Evolutionary conservation across 2,797 vertebrate genomes (phyloP).

Genomic region (Eulemur albifrons): DNA sequence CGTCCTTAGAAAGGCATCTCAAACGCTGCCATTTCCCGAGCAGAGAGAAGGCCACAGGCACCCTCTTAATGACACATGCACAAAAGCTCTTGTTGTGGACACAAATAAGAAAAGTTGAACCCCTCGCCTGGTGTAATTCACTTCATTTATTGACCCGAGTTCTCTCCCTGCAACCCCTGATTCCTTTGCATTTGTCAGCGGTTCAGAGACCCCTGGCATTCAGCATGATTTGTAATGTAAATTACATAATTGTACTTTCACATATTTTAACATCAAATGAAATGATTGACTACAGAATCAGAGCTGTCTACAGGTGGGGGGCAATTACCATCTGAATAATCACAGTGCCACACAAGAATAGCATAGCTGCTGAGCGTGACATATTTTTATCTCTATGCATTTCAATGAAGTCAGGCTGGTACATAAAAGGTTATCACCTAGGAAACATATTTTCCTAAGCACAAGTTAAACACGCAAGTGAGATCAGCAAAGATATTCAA

Average conservation of each 20-base stretch:
- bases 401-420: constrained; percentile 99
- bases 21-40: constrained; percentile 71
- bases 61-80: constrained; percentile 64
- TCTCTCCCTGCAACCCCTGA: constrained; percentile 72
- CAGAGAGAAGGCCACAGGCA: constrained; percentile 84
- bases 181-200: constrained; percentile 85
- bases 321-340: constrained; percentile 99
- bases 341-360: constrained; percentile 92
- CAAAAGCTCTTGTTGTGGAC: constrained; percentile 80
- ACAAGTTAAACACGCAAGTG: constrained; percentile 99
- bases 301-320: constrained; percentile 98
- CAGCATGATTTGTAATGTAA: constrained; percentile 98
- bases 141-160: constrained; percentile 91
- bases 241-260: constrained; percentile 95
- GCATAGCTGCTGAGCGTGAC: constrained; percentile 95
- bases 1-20: constrained; percentile 68
- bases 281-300: constrained; percentile 98
- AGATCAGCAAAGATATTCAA: constrained; percentile 99
- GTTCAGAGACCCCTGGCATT: constrained; percentile 95
- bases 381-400: constrained; percentile 99
- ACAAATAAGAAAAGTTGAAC: constrained; percentile 83
- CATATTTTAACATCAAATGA: constrained; percentile 97
- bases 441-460: constrained; percentile 99
- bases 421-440: constrained; percentile 99
- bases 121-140: constrained; percentile 92